phyloP scores from a whole-genome alignment of 2,888 invertebrate genomes.

The Scrobipalpa costella region DNA sequence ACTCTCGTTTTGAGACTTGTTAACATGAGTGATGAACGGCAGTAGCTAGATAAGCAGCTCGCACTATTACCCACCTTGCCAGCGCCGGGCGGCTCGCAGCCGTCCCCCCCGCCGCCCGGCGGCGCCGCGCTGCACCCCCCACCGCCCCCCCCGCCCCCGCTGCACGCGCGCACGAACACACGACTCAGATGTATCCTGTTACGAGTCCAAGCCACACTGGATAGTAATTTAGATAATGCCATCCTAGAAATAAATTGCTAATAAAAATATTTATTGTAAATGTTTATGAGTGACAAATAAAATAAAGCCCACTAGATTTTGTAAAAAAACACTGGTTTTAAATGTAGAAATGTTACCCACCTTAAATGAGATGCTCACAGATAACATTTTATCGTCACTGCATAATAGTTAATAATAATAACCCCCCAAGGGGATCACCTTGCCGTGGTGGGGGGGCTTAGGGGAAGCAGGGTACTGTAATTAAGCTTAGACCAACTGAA shows the following conservation, averaged over 20 bases:
- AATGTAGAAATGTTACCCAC: not conserved
- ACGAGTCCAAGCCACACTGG: constrained; percentile 39
- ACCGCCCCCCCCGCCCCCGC: constrained; percentile 2
- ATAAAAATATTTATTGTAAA: constrained; percentile 34
- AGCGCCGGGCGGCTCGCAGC: constrained; percentile 4
- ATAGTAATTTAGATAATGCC: constrained; percentile 62
- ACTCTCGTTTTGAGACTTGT: too few relatives aligned
- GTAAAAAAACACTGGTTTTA: constrained; percentile 4
- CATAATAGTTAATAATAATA: too few relatives aligned
- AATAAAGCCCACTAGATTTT: constrained; percentile 56
- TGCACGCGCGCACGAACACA: constrained; percentile 5
- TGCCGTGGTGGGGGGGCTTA: too few relatives aligned
- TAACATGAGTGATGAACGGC: too few relatives aligned
- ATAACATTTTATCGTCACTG: too few relatives aligned
- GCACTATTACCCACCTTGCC: not conserved
- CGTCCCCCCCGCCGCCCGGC: constrained; percentile 5
- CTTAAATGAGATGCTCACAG: too few relatives aligned
- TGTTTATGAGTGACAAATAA: constrained; percentile 33
- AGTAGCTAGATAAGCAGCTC: too few relatives aligned
- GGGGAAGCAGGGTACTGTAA: too few relatives aligned
- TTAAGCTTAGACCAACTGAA: too few relatives aligned
- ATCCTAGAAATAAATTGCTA: constrained; percentile 52
- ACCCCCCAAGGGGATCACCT: too few relatives aligned
- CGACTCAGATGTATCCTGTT: constrained; percentile 24
- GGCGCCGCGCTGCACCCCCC: constrained; percentile 7